Evolutionary conservation across 2,888 invertebrate genomes (phyloP), one percentile per base, ranked within the genome.

Genomic region (Hemicrepidius hirtus): DNA sequence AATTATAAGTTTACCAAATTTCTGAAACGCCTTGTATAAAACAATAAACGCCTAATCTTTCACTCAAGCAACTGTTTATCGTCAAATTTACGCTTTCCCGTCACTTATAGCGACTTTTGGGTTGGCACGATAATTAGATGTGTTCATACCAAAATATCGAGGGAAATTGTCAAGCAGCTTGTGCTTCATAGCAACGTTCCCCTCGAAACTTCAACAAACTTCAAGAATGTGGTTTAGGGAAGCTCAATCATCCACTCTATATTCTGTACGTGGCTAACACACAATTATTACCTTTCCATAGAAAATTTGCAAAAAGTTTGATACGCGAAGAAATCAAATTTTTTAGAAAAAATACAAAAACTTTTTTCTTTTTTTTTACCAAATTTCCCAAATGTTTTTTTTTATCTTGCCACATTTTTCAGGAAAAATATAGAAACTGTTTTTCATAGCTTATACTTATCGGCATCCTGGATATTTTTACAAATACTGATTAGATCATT

Each of bases 221-320:
- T 50, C 13, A 50, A 50, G 21, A 28, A 21, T 21, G 50, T 28
- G 20, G 50, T 28, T 50, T 50, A 28, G 28, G 20, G 50, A 21
- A 50, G 50, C 50, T 50, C 50, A 50, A 50, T 50, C 50, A 50
- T 50, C 50, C 50, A 50, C 50, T 50, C 50, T 50, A 20, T 50
- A 50, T 50, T 50, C 50, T 20, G 20, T 50, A 50, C 50, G 50
- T 50, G 50, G 50, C 21, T 50, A 28, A 24, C 20, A 10, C 50
- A 12, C 50, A 50, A 50, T 50, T 50, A 50, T 50, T 50, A 18
- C 50, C 20, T 50, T 50, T 50, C 20, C 16, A 18, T 50, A 12
- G 9, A 6, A 50, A 50, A 50, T 50, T 50, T 50, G 5, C 24
- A 12, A 50, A 50, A 50, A 12, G 50, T 21, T 24, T 50, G 16